These are phyloP conservation scores for Lepidurus packardi DNA, from an alignment of 1,140 invertebrate genomes.

Conservation along the genomic window DNA sequence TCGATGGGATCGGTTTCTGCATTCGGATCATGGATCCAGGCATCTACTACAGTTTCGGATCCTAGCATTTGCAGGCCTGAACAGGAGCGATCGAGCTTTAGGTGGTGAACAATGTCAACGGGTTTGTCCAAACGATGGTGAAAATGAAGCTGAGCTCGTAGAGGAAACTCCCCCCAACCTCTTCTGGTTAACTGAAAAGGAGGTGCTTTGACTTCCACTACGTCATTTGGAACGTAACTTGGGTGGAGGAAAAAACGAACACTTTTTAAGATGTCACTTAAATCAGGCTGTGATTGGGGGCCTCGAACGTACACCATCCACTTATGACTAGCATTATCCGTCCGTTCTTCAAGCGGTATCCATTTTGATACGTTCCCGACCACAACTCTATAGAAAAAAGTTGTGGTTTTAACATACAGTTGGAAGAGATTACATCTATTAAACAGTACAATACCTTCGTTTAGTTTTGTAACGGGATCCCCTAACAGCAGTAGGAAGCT, in stretches of 20 bases:
- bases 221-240: slow-evolving; percentile 80
- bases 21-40: slow-evolving; percentile 53
- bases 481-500: slow-evolving; percentile 30
- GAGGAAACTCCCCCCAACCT: slow-evolving; percentile 87
- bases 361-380: slow-evolving; percentile 82
- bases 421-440: slow-evolving; percentile 34
- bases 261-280: slow-evolving; percentile 62
- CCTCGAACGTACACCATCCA: slow-evolving; percentile 82
- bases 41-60: slow-evolving; percentile 66
- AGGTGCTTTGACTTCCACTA: slow-evolving; percentile 66
- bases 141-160: slow-evolving; percentile 74
- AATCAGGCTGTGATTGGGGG: slow-evolving; percentile 53
- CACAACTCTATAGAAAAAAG: slow-evolving; percentile 48
- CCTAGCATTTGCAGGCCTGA: slow-evolving; percentile 78
- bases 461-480: slow-evolving; percentile 30
- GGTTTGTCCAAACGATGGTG: slow-evolving; percentile 66
- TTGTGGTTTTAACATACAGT: slow-evolving; percentile 37
- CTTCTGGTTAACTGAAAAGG: slow-evolving; percentile 76
- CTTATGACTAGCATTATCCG: slow-evolving; percentile 72
- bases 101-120: slow-evolving; percentile 68
- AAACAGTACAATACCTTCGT: slow-evolving; percentile 39
- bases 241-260: slow-evolving; percentile 76
- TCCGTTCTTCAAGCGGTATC: slow-evolving; percentile 59
- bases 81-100: slow-evolving; percentile 76
- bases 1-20: slow-evolving; percentile 38